Evolutionary conservation across 2,113 vertebrate species (phyloP).

Genomic region (Caranx ignobilis): DNA sequence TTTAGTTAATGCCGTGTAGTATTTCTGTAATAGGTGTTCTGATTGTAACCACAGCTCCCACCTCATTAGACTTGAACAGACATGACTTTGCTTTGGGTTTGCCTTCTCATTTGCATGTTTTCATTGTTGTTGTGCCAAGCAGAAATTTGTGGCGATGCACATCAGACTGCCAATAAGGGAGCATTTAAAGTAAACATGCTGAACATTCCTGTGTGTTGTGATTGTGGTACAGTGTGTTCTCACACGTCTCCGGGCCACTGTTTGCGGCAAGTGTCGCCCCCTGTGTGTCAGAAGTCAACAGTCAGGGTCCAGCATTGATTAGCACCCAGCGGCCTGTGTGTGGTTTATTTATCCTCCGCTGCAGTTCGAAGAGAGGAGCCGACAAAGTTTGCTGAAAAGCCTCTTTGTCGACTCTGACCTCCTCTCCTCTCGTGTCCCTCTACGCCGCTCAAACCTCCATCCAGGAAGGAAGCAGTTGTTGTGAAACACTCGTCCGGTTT

Average conservation of each 20-base stretch:
- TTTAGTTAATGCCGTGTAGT: conserved; percentile 47
- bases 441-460: conserved; percentile 47
- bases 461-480: conserved; percentile 80
- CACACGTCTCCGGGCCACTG: conserved; percentile 1
- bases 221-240: conserved; percentile 55
- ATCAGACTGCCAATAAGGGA: conserved; percentile 33
- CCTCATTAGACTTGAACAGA: conserved; percentile 56
- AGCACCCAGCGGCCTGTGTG: conserved; percentile 35
- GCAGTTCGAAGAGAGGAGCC: conserved; percentile 62
- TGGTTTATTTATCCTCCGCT: conserved; percentile 84
- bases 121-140: conserved; percentile 58
- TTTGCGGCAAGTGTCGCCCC: conserved; percentile 6
- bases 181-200: conserved; percentile 46
- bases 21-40: conserved; percentile 59
- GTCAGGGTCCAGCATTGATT: conserved; percentile 62
- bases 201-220: conserved; percentile 59
- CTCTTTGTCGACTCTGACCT: conserved; percentile 73
- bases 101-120: conserved; percentile 63
- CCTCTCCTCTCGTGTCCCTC: conserved; percentile 53
- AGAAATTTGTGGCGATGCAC: conserved; percentile 40
- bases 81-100: conserved; percentile 8
- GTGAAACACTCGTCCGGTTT: conserved; percentile 71
- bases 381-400: conserved; percentile 77
- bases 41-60: conserved; percentile 61
- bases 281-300: conserved; percentile 16